These are phyloP conservation scores for Urophycis tenuis DNA, from an alignment of 2,797 vertebrate genomes.

Conservation along the genomic window DNA sequence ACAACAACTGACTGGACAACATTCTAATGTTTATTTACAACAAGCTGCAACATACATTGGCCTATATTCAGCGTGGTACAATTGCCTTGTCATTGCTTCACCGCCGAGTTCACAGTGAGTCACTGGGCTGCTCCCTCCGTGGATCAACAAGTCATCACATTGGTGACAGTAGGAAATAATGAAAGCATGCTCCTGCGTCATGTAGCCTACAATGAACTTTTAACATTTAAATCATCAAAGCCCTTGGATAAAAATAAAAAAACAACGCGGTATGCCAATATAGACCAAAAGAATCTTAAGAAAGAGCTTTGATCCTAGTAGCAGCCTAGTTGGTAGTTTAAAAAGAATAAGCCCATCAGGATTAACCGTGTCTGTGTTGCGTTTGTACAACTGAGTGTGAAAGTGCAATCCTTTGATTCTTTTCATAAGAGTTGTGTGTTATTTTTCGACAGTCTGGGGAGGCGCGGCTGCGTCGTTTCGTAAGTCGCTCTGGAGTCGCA, in stretches of 20 bases:
- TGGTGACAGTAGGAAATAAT: background rate
- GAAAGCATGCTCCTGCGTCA: background rate
- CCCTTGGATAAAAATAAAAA: background rate
- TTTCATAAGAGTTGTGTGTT: background rate
- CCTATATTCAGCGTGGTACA: background rate
- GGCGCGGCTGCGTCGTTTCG: too few species aligned
- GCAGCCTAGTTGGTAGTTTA: too few species aligned
- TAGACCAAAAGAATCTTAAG: too few species aligned
- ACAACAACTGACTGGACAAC: background rate
- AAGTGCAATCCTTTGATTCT: background rate
- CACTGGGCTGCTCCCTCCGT: background rate
- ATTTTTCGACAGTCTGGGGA: too few species aligned
- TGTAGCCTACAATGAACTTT: too few species aligned
- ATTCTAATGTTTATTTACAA: background rate
- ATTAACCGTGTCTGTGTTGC: background rate
- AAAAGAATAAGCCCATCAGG: too few species aligned
- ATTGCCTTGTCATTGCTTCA: background rate
- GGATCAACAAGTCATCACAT: background rate
- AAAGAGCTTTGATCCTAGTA: background rate
- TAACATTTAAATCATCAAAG: too few species aligned
- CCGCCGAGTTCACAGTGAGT: background rate
- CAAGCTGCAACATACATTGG: background rate
- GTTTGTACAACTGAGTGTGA: background rate
- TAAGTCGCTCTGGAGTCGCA: too few species aligned
- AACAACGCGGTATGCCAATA: background rate